Percentiles rank a stretch among this genome's conserved stretches.
phyloP scores from a whole-genome alignment of 35 echinoderm and acorn worm genomes.

The Lytechinus variegatus region DNA sequence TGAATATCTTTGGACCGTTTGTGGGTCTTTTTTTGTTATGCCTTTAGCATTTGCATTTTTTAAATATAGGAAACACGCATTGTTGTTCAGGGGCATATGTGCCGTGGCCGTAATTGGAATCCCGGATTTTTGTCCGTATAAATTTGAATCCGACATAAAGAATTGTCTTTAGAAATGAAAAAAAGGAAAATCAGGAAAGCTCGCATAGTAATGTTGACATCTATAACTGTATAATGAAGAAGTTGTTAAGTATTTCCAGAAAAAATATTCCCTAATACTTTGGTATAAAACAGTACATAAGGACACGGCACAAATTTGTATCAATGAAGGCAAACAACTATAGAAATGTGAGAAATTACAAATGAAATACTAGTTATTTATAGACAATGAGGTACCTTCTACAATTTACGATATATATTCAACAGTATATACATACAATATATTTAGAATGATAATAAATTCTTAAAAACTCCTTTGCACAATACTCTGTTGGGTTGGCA shows the following conservation, averaged over 20 bases:
- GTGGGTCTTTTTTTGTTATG: too few species aligned
- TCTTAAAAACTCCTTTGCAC: background rate
- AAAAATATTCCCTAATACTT: background rate
- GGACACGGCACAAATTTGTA: background rate
- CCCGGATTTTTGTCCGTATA: background rate
- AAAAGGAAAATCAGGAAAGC: background rate
- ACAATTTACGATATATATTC: background rate
- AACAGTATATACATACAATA: too few species aligned
- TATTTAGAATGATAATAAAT: background rate
- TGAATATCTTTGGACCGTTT: too few species aligned
- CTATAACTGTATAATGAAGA: background rate
- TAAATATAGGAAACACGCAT: too few species aligned
- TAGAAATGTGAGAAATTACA: background rate
- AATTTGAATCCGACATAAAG: background rate
- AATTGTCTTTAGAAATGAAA: background rate
- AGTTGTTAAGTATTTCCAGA: background rate
- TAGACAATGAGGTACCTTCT: background rate
- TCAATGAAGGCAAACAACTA: background rate
- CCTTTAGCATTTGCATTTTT: too few species aligned
- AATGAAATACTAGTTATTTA: background rate
- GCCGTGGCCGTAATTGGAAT: too few species aligned
- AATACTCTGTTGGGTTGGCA: background rate
- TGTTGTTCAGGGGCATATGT: too few species aligned
- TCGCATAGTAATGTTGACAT: background rate
- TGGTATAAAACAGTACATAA: background rate